Base-by-base conservation (phyloP, 2,888 invertebrate genomes). In the Ennomos erosarius region DNA sequence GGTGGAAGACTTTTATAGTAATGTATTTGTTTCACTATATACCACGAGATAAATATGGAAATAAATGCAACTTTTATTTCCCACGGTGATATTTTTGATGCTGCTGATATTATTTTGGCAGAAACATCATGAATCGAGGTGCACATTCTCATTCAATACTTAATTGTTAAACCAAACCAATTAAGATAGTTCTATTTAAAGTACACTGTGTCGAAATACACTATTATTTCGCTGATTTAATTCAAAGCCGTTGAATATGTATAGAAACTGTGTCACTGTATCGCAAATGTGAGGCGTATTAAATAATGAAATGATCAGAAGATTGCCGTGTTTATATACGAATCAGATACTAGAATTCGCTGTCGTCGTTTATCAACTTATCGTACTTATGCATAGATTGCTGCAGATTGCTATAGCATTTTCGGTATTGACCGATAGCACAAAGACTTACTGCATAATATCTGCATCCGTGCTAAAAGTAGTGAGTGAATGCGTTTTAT, bases 1-100 rank as follows among this genome's bases (percentile, higher is more conserved):
- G 74, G 74, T 1, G 75, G 75, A 42, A 75, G 73, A 9, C 11
- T 64, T 62, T 52, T 65, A 44, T 70, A 65, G 54, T 65, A 65
- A 35, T 43, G 58, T 9, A 69, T 9, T 10, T 60, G 52, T 42
- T 58, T 66, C 9, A 65, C 12, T 33, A 65, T 10, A 13, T 63
- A 50, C 64, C 65, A 69, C 48, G 40, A 8, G 9, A 55, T 11
- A 12, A 58, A 44, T 9, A 49, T 35, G 9, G 50, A 59, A 42
- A 65, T 39, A 42, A 59, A 0, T 8, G 13, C 9, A 34, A 58
- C 47, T 53, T 65, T 56, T n/a, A 64, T 8, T 33, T 54, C n/a
- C 40, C 37, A 38, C 10, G 37, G 1, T 35, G 45, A 42, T 12
- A 40, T 8, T 8, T 13, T 26, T 6, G 51, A 12, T 13, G 10